Evolutionary conservation across 2,888 invertebrate genomes (phyloP).

Genomic region (Cacoxenus indagator): DNA sequence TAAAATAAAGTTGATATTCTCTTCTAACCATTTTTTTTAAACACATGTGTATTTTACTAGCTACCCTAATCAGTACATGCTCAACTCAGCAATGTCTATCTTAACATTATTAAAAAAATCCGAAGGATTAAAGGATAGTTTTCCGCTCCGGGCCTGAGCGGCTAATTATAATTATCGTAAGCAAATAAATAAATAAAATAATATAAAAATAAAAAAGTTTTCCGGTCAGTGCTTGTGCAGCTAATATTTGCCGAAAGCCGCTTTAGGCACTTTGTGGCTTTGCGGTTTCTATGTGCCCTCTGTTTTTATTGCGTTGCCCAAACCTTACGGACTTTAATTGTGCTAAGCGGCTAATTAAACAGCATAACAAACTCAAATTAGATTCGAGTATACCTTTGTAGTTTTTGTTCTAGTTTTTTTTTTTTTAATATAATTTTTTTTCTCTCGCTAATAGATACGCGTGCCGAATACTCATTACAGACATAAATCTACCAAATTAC

Average conservation of each 20-base stretch:
- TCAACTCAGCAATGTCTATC: no score
- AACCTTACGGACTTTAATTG: slow-evolving; percentile 29
- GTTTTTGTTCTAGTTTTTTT: background rate
- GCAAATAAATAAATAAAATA: no score
- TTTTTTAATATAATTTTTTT: background rate
- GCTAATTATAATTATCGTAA: no score
- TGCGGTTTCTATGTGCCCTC: slow-evolving; percentile 56
- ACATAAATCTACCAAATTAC: background rate
- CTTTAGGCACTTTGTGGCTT: slow-evolving; percentile 55
- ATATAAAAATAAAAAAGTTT: no score
- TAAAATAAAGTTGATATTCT: no score
- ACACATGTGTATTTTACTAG: no score
- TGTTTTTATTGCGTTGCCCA: slow-evolving; percentile 28
- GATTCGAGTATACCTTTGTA: slow-evolving; percentile 39
- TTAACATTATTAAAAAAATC: no score
- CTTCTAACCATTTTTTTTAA: no score
- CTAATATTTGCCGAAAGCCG: slow-evolving; percentile 27
- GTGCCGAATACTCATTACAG: background rate
- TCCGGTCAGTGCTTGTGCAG: background rate
- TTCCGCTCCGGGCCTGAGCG: background rate
- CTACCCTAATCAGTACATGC: no score
- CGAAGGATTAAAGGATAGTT: no score
- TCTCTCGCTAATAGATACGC: background rate
- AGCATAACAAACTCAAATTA: slow-evolving; percentile 53
- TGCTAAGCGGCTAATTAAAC: slow-evolving; percentile 48